Evolutionary conservation across 2,888 invertebrate genomes (phyloP).

Genomic region (Horisme vitalbata): DNA sequence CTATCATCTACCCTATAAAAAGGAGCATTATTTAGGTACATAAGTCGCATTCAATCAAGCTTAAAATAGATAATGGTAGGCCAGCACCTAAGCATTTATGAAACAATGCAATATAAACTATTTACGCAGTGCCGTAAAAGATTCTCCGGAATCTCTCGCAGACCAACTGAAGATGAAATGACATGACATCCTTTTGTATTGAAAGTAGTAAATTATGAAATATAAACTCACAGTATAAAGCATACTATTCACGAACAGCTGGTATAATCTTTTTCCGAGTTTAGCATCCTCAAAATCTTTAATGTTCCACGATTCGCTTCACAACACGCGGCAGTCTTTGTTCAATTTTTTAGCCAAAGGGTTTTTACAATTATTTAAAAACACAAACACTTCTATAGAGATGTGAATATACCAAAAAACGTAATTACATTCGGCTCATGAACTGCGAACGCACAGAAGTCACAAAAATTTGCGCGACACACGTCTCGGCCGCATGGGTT

Average conservation of each 20-base stretch:
- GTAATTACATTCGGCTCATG: slow-evolving; percentile 38
- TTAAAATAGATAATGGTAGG: no score
- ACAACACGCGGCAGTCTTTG: slow-evolving; percentile 64
- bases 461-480: slow-evolving; percentile 59
- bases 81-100: no score
- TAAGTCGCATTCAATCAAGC: no score
- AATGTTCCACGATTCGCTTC: slow-evolving; percentile 62
- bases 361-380: slow-evolving; percentile 28
- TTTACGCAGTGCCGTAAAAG: no score
- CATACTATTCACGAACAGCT: slow-evolving; percentile 76
- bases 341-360: slow-evolving; percentile 8
- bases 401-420: slow-evolving; percentile 33
- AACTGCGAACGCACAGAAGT: slow-evolving; percentile 77
- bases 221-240: slow-evolving; percentile 74
- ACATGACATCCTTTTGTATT: no score
- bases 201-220: no score
- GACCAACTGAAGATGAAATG: no score
- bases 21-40: no score
- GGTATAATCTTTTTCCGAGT: slow-evolving; percentile 57
- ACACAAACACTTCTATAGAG: slow-evolving; percentile 39
- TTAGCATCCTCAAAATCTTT: slow-evolving; percentile 44
- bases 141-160: no score
- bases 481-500: slow-evolving; percentile 68
- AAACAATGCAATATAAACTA: no score
- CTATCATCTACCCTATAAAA: no score